A percentile compares a stretch with the other conserved stretches of the same genome.
phyloP scores from a whole-genome alignment of 1,140 invertebrate species.

The Drosophila miranda region DNA sequence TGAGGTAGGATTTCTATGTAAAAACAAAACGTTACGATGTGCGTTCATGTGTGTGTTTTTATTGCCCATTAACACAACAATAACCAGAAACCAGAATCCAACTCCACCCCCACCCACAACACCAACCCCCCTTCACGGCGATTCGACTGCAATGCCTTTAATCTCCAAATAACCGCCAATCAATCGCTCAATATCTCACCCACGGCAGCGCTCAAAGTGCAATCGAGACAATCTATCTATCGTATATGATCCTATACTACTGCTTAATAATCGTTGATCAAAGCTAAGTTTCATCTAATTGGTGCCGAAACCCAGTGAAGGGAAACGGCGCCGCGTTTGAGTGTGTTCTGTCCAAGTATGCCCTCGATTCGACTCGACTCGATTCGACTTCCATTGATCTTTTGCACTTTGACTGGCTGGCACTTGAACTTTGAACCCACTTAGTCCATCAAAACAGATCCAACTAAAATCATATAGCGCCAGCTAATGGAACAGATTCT shows the following conservation, averaged over 20 bases:
- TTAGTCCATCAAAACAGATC: slow-evolving; percentile 9
- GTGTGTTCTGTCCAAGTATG: slow-evolving; percentile 6
- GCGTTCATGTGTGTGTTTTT: slow-evolving; percentile 35
- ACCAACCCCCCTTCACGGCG: slow-evolving; percentile 1
- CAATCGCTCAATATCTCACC: background rate
- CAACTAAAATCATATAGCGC: slow-evolving; percentile 4
- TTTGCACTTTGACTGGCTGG: slow-evolving; percentile 41
- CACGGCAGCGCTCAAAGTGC: slow-evolving; percentile 30
- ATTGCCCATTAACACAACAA: slow-evolving; percentile 34
- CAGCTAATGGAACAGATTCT: slow-evolving; percentile 11
- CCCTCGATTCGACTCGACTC: too few relatives aligned
- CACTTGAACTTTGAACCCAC: slow-evolving; percentile 16
- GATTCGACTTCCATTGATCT: background rate
- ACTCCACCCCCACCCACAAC: slow-evolving; percentile 25
- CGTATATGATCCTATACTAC: background rate
- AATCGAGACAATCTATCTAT: slow-evolving; percentile 7
- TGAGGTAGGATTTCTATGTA: slow-evolving; percentile 79
- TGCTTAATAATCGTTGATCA: background rate
- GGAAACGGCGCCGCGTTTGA: slow-evolving; percentile 5
- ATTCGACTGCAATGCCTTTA: slow-evolving; percentile 10
- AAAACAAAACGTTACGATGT: slow-evolving; percentile 46
- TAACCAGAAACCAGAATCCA: slow-evolving; percentile 20
- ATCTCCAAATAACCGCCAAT: background rate
- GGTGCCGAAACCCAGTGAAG: slow-evolving; percentile 34
- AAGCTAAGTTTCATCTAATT: slow-evolving; percentile 26